Base-by-base conservation (phyloP, 2,888 invertebrate genomes). In the Chirona hameri region DNA sequence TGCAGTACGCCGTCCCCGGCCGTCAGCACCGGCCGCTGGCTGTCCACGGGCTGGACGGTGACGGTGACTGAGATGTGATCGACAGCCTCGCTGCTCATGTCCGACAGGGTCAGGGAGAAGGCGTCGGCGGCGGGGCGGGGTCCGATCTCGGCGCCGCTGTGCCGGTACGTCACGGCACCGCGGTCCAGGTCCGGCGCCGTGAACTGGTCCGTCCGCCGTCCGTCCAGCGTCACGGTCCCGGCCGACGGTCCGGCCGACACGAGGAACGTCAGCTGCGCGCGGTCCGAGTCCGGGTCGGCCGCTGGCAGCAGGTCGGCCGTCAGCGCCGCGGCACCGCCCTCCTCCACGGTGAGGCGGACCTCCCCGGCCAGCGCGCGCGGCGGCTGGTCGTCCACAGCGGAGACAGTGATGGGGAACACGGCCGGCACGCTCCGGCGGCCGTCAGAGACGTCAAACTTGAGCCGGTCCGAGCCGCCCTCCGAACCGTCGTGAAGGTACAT, bases 371-470 rank as follows among this genome's bases (percentile, higher is more conserved):
- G 46, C 27, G 79, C 81, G n/a, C n/a, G 76, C 27, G 79, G 83
- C 18, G 83, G 81, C 60, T 83, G 79, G 79, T 83, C 83, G 79
- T 81, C 81, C 21, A 83, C 81, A 18, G 86, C 85, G n/a, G 85
- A 84, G 48, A 88, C 85, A 2, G 83, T 84, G 10, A 88, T 85
- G 60, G 86, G 86, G 69, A 88, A 85, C 7, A 83, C 86, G 7
- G 86, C 85, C 21, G 88, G 87, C 55, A 88, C 86, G 82, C 85
- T 85, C 83, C 88, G 88, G n/a, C 87, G 84, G 5, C 88, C 88
- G 85, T 88, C 88, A 10, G 87, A 86, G 0, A 88, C 86, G 83
- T 88, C 87, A 27, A 88, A 81, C n/a, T 84, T 84, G 83, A 88
- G 87, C 18, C 83, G 82, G 83, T 88, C 88, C 27, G 48, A n/a